These are phyloP conservation scores for Ambastaia sidthimunki DNA, from an alignment of 2,797 vertebrate genomes.

Conservation along the genomic window DNA sequence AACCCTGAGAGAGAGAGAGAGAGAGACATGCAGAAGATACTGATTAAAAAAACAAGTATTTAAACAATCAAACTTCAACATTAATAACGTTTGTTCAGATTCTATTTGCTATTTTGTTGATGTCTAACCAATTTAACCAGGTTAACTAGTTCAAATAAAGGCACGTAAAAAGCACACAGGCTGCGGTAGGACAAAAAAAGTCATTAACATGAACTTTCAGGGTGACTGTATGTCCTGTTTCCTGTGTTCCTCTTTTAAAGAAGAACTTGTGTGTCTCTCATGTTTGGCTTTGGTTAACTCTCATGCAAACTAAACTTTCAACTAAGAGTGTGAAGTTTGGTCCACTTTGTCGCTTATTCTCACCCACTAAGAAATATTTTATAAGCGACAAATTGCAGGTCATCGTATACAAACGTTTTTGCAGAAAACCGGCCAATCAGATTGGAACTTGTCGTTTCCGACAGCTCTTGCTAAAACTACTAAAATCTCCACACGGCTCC, in stretches of 20 bases:
- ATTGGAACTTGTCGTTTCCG: not conserved
- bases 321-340: no score
- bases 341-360: no score
- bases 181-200: no score
- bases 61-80: not conserved
- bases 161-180: no score
- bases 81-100: not conserved
- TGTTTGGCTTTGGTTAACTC: not conserved
- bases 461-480: not conserved
- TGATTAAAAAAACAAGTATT: not conserved
- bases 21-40: constrained; percentile 4
- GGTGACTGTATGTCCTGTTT: constrained; percentile 21
- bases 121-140: no score
- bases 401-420: not conserved
- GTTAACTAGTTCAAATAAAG: no score
- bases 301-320: no score
- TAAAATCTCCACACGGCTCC: not conserved
- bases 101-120: not conserved
- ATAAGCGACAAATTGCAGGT: not conserved
- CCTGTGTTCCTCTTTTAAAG: constrained; percentile 68
- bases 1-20: constrained; percentile 19
- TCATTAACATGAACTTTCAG: constrained; percentile 55
- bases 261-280: constrained; percentile 51
- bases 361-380: not conserved
- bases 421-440: not conserved